Conservation (phyloP, 2,888 invertebrate species). For the Drosophila limbata region DNA sequence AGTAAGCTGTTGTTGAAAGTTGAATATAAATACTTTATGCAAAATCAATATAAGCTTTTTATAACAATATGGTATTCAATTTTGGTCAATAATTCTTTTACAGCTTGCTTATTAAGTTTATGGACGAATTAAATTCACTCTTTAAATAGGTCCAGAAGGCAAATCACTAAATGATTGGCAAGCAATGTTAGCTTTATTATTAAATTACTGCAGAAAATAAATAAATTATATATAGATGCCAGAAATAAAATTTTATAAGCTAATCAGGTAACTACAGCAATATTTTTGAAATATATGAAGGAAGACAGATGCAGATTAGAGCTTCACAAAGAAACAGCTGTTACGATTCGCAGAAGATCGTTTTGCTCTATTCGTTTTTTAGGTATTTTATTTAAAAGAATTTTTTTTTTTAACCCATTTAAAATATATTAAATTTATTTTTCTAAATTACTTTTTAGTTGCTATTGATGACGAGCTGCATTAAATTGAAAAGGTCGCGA, state of each 20-base stretch:
- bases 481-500: constrained; percentile 15
- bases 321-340: too few relatives aligned
- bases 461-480: not conserved
- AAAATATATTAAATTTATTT: not conserved
- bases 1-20: constrained; percentile 2
- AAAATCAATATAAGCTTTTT: constrained; percentile 5
- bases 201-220: not conserved
- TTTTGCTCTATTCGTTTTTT: not conserved
- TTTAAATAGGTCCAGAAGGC: too few relatives aligned
- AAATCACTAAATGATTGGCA: too few relatives aligned
- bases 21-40: not conserved
- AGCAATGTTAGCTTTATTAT: too few relatives aligned
- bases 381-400: not conserved
- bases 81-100: not conserved
- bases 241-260: too few relatives aligned
- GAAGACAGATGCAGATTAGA: too few relatives aligned
- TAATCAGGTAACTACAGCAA: too few relatives aligned
- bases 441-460: not conserved
- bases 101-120: not conserved
- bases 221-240: not conserved
- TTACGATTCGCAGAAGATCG: not conserved
- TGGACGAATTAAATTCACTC: not conserved
- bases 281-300: too few relatives aligned
- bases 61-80: not conserved
- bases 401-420: not conserved